Percentiles rank a stretch among this genome's conserved stretches.
These are phyloP conservation scores for Coturnix japonica DNA, from an alignment of 2,113 vertebrate species.

Conservation along the genomic window DNA sequence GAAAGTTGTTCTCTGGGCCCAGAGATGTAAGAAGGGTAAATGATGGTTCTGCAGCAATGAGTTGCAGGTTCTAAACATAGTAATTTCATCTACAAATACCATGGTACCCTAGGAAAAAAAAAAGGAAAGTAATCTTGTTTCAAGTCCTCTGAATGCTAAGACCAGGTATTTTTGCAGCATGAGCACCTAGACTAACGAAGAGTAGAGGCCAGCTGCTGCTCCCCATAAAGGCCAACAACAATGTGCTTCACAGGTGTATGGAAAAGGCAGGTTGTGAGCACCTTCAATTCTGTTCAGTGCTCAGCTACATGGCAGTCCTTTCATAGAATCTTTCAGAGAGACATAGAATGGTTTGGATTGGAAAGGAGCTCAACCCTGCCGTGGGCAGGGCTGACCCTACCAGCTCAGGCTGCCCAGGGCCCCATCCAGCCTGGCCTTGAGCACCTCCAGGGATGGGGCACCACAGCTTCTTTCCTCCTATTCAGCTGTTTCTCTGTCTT, in stretches of 20 bases:
- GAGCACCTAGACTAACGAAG: not conserved
- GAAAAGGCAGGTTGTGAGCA: not conserved
- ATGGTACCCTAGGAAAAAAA: not conserved
- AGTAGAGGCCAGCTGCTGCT: not conserved
- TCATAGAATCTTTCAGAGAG: too few species aligned
- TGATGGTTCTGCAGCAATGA: not conserved
- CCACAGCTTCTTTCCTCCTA: not conserved
- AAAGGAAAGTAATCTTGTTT: not conserved
- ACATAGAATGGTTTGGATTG: too few species aligned
- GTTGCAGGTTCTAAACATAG: rapidly evolving
- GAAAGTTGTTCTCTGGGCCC: not conserved
- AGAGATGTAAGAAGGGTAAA: not conserved
- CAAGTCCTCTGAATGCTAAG: not conserved
- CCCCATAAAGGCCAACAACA: not conserved
- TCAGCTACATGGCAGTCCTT: not conserved
- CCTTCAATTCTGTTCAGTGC: not conserved
- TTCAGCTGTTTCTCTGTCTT: not conserved
- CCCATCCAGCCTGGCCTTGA: too few species aligned
- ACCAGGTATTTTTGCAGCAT: not conserved
- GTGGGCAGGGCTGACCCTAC: too few species aligned
- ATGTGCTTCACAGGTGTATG: not conserved
- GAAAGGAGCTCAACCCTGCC: too few species aligned
- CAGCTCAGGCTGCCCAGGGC: too few species aligned
- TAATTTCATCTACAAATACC: not conserved
- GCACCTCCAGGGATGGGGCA: too few species aligned